A percentile compares a stretch with the other conserved stretches of the same genome.
These are phyloP conservation scores for Pemphredon lugubris DNA, from an alignment of 2,888 invertebrate genomes.

Conservation along the genomic window DNA sequence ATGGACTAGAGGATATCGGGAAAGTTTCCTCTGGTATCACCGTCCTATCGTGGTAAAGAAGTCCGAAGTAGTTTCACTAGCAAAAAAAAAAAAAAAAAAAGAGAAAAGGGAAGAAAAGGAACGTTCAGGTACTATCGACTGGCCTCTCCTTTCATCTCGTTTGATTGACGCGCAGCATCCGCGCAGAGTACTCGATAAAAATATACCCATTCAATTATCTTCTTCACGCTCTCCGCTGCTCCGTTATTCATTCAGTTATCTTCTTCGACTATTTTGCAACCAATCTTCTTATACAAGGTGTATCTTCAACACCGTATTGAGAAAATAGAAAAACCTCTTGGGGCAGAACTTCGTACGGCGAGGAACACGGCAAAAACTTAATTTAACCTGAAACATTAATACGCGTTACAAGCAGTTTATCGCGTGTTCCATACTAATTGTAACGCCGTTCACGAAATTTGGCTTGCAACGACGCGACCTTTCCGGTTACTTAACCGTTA, in stretches of 20 bases:
- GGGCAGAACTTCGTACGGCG: no score
- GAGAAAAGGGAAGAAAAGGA: no score
- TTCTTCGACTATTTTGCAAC: constrained; percentile 47
- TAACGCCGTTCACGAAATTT: no score
- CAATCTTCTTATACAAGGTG: constrained; percentile 45
- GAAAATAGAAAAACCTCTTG: neutral
- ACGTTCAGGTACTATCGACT: constrained; percentile 30
- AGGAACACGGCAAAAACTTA: neutral
- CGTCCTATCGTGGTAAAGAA: neutral
- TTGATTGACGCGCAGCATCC: constrained; percentile 38
- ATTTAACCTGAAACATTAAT: no score
- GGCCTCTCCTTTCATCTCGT: constrained; percentile 40
- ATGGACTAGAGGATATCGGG: constrained; percentile 13
- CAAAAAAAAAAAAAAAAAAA: constrained; percentile 7
- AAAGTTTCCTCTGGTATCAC: constrained; percentile 6
- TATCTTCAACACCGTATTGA: neutral
- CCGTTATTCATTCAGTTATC: constrained; percentile 57
- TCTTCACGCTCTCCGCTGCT: constrained; percentile 49
- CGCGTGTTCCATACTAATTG: no score
- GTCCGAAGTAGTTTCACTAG: neutral
- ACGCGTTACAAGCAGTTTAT: no score
- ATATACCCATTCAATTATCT: constrained; percentile 45
- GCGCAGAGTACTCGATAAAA: constrained; percentile 9
- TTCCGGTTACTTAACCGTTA: no score
- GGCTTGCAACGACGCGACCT: no score